phyloP scores from a whole-genome alignment of 2,113 vertebrate genomes.

The Herpailurus yagouaroundi region DNA sequence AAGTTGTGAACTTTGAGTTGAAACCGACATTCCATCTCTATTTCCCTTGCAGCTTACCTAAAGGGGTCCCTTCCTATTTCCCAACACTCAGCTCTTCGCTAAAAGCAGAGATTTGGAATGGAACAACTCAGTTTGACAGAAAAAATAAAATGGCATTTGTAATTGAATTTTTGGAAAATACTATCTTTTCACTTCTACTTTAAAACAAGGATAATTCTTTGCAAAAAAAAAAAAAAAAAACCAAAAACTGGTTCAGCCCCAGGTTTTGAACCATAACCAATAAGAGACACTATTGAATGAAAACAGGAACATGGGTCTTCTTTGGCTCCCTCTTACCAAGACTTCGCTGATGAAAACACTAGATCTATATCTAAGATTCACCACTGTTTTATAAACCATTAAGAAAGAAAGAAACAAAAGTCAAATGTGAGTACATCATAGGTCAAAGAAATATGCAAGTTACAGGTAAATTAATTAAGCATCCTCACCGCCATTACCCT shows the following conservation, averaged over 20 bases:
- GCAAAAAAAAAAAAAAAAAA: not conserved
- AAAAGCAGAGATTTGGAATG: constrained; percentile 87
- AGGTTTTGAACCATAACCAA: not conserved
- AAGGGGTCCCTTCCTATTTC: constrained; percentile 39
- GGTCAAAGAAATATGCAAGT: not conserved
- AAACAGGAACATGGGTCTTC: not conserved
- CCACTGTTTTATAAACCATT: not conserved
- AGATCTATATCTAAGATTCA: not conserved
- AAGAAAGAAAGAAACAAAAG: not conserved
- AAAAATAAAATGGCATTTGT: constrained; percentile 92
- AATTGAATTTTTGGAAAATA: constrained; percentile 79
- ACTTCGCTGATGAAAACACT: not conserved
- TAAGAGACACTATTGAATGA: not conserved
- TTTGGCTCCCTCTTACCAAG: not conserved
- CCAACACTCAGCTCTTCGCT: constrained; percentile 77
- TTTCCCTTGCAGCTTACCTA: constrained; percentile 73
- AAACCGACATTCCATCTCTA: constrained; percentile 80
- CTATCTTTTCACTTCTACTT: not conserved
- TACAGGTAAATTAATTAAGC: not conserved
- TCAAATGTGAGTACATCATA: not conserved
- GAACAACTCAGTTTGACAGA: constrained; percentile 86
- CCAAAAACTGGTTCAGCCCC: not conserved
- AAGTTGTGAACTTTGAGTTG: constrained; percentile 84
- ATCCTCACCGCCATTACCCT: not conserved
- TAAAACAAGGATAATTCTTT: not conserved